A percentile compares a stretch with the other conserved stretches of the same genome.
phyloP scores from a whole-genome alignment of 1,140 invertebrate species.

The Drosophila eugracilis region DNA sequence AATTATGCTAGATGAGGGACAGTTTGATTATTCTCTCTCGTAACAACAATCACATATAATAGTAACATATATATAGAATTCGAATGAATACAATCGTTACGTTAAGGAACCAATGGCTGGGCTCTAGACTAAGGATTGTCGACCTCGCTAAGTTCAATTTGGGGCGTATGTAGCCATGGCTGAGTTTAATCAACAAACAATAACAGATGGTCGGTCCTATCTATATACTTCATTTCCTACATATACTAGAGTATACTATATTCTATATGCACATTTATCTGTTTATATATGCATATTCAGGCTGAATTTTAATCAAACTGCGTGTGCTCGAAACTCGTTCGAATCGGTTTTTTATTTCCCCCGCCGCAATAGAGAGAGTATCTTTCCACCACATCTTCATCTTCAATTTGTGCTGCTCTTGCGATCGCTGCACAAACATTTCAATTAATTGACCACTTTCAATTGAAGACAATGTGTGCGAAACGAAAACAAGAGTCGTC shows the following conservation, averaged over 20 bases:
- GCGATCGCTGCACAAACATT: slow-evolving; percentile 62
- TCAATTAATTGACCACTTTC: slow-evolving; percentile 72
- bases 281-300: slow-evolving; percentile 24
- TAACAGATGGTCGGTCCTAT: slow-evolving; percentile 14
- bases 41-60: not conserved
- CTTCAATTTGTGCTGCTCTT: slow-evolving; percentile 32
- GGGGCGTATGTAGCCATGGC: slow-evolving; percentile 25
- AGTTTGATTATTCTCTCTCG: slow-evolving; percentile 32
- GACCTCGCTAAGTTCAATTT: slow-evolving; percentile 20
- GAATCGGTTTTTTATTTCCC: slow-evolving; percentile 58
- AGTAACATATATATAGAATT: not conserved
- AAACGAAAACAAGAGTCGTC: slow-evolving; percentile 52
- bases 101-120: not conserved
- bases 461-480: slow-evolving; percentile 59
- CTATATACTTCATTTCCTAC: not conserved
- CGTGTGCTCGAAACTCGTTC: slow-evolving; percentile 55
- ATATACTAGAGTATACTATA: not conserved
- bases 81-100: not conserved
- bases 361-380: slow-evolving; percentile 1
- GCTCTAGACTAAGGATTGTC: not conserved
- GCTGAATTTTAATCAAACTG: slow-evolving; percentile 47
- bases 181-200: slow-evolving; percentile 55
- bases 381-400: slow-evolving; percentile 4
- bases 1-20: slow-evolving; percentile 45
- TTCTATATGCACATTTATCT: slow-evolving; percentile 18